phyloP scores from a whole-genome alignment of 2,113 vertebrate genomes.

The Chlorodrepanis virens region DNA sequence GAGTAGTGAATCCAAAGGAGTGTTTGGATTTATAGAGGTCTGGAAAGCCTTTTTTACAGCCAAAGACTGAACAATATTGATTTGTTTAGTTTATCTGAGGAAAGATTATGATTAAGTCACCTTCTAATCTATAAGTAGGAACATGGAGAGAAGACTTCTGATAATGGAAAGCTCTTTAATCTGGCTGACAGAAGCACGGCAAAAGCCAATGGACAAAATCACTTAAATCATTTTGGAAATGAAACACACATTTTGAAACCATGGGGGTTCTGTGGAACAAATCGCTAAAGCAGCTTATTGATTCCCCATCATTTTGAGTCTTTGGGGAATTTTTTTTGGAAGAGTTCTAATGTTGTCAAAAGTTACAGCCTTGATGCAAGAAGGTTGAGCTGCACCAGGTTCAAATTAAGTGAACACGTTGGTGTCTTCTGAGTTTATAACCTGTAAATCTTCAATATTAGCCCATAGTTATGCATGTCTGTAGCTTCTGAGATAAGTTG shows the following conservation, averaged over 20 bases:
- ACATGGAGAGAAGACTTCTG: background rate
- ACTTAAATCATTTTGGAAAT: background rate
- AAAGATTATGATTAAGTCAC: background rate
- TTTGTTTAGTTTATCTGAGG: background rate
- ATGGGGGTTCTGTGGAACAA: background rate
- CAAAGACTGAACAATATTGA: background rate
- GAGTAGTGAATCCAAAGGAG: background rate
- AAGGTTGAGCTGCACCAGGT: background rate
- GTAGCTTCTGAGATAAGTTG: background rate
- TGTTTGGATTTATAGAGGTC: background rate
- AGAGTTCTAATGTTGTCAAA: background rate
- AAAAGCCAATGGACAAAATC: background rate
- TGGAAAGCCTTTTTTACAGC: background rate
- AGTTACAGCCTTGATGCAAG: background rate
- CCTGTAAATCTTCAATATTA: background rate
- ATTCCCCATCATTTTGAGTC: background rate
- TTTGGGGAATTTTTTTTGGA: background rate
- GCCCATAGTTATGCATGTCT: rapidly evolving
- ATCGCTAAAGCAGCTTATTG: background rate
- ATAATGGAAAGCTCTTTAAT: background rate
- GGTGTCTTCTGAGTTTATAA: background rate
- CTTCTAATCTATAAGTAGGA: background rate
- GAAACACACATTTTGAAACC: background rate
- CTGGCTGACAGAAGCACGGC: background rate
- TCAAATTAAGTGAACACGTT: background rate